Evolutionary conservation across 2,888 invertebrate species (phyloP).

Genomic region (Tanaodytes sp.): DNA sequence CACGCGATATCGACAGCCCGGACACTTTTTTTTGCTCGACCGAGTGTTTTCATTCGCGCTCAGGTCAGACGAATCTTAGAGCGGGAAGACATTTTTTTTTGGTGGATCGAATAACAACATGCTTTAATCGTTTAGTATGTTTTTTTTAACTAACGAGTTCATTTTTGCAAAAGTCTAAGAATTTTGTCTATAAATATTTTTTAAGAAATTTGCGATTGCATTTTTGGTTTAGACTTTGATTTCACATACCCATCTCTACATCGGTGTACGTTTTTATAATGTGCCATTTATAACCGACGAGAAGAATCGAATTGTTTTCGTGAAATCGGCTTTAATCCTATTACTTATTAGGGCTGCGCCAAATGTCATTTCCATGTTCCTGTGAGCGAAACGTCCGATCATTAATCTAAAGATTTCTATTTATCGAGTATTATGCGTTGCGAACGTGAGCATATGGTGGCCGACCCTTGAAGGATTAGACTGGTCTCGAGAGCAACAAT

Average conservation of each 20-base stretch:
- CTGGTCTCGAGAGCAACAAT: slow-evolving; percentile 16
- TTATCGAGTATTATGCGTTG: slow-evolving; percentile 26
- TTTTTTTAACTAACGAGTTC: not conserved
- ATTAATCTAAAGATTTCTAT: slow-evolving; percentile 33
- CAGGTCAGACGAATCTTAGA: no score
- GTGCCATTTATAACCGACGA: no score
- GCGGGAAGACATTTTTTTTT: no score
- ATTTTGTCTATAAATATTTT: not conserved
- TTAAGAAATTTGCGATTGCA: not conserved
- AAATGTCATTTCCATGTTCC: slow-evolving; percentile 24
- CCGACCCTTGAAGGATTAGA: slow-evolving; percentile 33
- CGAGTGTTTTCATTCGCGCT: no score
- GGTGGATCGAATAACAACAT: no score
- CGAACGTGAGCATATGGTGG: slow-evolving; percentile 30
- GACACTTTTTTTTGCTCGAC: no score
- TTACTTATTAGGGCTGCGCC: slow-evolving; percentile 19
- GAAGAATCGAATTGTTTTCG: slow-evolving; percentile 5
- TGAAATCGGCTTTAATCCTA: slow-evolving; percentile 26
- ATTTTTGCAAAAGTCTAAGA: not conserved
- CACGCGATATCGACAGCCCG: no score
- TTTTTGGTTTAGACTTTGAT: not conserved
- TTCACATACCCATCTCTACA: not conserved
- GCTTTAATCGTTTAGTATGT: no score
- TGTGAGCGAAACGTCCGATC: slow-evolving; percentile 2
- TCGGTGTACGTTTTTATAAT: not conserved